Evolutionary conservation across 2,797 vertebrate species (phyloP).

Genomic region (Pseudocheirus occidentalis): DNA sequence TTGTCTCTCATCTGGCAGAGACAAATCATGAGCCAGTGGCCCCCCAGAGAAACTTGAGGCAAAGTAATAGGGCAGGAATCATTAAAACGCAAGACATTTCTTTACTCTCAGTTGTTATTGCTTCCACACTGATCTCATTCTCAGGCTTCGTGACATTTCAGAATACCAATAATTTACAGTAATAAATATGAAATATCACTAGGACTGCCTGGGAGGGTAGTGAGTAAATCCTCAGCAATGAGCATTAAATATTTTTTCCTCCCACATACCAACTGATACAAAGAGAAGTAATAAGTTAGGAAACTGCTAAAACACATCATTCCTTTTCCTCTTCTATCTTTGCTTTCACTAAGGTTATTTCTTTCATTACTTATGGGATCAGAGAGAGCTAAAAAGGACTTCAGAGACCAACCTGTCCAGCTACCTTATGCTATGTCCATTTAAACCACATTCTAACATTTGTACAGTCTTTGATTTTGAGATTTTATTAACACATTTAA

Average conservation of each 20-base stretch:
- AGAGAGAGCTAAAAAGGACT: neutral
- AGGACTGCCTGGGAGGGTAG: neutral
- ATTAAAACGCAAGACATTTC: neutral
- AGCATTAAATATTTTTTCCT: neutral
- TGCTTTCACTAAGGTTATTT: neutral
- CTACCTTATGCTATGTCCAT: neutral
- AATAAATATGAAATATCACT: constrained; percentile 53
- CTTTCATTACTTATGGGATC: neutral
- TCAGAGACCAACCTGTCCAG: neutral
- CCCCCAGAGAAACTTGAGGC: constrained; percentile 56
- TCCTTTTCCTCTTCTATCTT: neutral
- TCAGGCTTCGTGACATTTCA: neutral
- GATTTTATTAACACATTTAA: neutral
- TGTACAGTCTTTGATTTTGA: neutral
- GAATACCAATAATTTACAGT: constrained; percentile 26
- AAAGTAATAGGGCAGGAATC: constrained; percentile 18
- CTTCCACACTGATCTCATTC: constrained; percentile 19
- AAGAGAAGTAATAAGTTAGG: neutral
- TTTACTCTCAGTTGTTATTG: constrained; percentile 13
- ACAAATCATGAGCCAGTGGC: constrained; percentile 56
- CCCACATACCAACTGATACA: constrained; percentile 1
- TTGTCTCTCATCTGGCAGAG: constrained; percentile 54
- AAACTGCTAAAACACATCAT: neutral
- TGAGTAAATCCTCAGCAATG: constrained; percentile 27
- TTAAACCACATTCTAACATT: neutral